Conservation (phyloP, 2,113 vertebrate species). For the Cynocephalus volans region DNA sequence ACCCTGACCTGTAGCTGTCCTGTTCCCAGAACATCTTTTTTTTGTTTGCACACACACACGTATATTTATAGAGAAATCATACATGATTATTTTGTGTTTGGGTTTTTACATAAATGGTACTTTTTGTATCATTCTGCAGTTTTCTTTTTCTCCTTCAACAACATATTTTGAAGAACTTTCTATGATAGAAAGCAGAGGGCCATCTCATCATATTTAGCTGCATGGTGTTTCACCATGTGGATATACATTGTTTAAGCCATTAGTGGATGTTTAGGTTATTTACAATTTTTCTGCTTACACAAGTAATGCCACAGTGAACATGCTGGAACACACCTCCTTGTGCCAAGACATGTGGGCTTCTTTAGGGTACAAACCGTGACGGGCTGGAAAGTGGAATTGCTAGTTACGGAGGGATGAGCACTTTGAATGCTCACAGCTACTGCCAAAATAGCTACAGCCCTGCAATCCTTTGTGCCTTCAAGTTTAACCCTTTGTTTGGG, state of each 20-base stretch:
- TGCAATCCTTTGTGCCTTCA: neutral
- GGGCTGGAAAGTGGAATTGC: neutral
- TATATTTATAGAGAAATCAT: neutral
- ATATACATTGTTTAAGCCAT: neutral
- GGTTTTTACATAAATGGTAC: neutral
- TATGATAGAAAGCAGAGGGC: neutral
- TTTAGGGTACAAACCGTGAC: neutral
- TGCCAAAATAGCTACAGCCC: neutral
- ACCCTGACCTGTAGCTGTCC: neutral
- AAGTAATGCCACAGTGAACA: neutral
- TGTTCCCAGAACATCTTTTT: neutral
- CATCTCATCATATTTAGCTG: neutral
- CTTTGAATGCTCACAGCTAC: neutral
- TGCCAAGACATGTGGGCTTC: neutral
- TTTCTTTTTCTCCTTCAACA: constrained; percentile 1
- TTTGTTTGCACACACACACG: neutral
- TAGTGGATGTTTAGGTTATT: neutral
- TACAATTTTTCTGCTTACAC: neutral
- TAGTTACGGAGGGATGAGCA: accelerated
- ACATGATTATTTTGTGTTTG: neutral
- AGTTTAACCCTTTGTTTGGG: neutral
- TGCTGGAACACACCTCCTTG: neutral
- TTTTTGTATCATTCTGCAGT: neutral
- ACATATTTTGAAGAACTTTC: neutral
- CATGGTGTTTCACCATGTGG: neutral